phyloP scores from a whole-genome alignment of 2,113 vertebrate genomes.

The Otus sunia region DNA sequence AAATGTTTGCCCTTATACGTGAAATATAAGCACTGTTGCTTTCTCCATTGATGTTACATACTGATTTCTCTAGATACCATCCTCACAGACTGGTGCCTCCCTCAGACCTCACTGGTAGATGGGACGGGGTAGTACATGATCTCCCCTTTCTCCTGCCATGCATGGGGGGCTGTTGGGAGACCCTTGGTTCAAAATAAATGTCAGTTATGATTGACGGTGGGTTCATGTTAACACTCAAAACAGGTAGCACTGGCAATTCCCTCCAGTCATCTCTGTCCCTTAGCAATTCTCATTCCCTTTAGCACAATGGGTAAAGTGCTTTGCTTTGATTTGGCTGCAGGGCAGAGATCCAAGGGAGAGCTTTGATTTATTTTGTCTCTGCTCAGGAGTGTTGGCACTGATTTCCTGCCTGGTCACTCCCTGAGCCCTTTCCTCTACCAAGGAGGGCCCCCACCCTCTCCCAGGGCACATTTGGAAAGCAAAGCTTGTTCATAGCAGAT shows the following conservation, averaged over 20 bases:
- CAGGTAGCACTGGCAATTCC: not conserved
- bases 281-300: not conserved
- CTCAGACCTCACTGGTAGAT: not conserved
- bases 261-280: not conserved
- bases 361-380: not conserved
- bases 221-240: not conserved
- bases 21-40: not conserved
- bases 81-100: not conserved
- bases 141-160: not conserved
- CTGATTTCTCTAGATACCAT: not conserved
- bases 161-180: not conserved
- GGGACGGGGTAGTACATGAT: not conserved
- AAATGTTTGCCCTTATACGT: rapidly evolving
- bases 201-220: not conserved
- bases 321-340: not conserved
- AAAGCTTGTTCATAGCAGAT: not conserved
- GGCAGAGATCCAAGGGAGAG: not conserved
- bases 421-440: not conserved
- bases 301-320: not conserved
- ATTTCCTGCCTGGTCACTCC: not conserved
- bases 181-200: not conserved
- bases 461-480: not conserved
- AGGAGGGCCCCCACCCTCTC: not conserved
- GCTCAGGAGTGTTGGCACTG: not conserved
- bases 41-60: not conserved